Evolutionary conservation across 2,888 invertebrate genomes (phyloP), one percentile per base, ranked within the genome.

Genomic region (Heliothis peltigera): DNA sequence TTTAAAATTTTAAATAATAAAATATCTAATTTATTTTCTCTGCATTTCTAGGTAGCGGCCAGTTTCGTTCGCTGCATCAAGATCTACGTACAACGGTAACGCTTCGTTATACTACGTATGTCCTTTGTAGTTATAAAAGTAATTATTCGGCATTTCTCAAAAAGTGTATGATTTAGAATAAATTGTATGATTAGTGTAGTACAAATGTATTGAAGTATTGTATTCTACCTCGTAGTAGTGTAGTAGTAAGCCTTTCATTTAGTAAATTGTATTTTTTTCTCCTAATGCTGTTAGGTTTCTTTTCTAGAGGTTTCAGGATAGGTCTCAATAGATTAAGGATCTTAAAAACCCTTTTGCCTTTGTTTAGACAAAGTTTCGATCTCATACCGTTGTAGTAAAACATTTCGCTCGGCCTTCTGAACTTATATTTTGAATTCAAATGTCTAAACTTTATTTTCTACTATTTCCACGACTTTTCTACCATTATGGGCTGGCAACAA

Each of bases 181-280:
- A 32, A 57, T 44, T 52, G 35, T 54, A 46, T 79, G 49, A 54
- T 71, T 61, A 67, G 42, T 66, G 22, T 68, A 60, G 77, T 80
- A 73, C 80, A 73, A 73, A 70, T 77, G 69, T 77, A 73, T 77
- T 59, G 46, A 63, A 77, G 66, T 80, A 80, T 80, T 80, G 65
- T 74, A 70, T 74, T 77, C 78, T 80, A 78, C 78, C 80, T 78
- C 77, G 62, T 74, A 55, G 63, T 67, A 77, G 58, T 63, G 35
- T 48, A 51, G 19, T 56, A 71, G 43, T 76, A 54, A 43, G 12
- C 43, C 10, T 46, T 58, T 66, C 32, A 54, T 51, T 63, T 75
- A 64, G 21, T 42, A 59, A 73, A 17, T 49, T 64, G 67, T 76
- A 58, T 12, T 58, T 70, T 52, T 52, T 28, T 53, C 46, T 10